Evolutionary conservation across 64 coral and sea anemone genomes (phyloP).

Genomic region (Stylophora pistillata): DNA sequence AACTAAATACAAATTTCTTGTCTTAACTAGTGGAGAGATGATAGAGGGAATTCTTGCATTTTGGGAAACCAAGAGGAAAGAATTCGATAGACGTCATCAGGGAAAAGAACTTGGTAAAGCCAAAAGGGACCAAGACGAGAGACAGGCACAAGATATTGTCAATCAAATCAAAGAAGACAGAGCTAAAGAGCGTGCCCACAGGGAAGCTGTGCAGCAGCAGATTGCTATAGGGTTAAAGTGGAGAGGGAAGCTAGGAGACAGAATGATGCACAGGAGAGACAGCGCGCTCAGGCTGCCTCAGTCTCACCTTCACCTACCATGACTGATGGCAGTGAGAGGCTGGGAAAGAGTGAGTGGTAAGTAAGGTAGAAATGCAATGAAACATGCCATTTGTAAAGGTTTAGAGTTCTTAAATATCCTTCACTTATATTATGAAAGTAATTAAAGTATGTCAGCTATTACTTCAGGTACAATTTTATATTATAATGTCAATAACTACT

Average conservation of each 20-base stretch:
- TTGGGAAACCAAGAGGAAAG: slow-evolving; percentile 67
- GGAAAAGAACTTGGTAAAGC: slow-evolving; percentile 69
- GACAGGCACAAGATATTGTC: slow-evolving; percentile 67
- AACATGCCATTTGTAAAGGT: too few species aligned
- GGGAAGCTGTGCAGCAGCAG: slow-evolving; percentile 85
- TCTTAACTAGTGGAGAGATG: not conserved
- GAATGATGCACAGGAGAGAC: slow-evolving; percentile 79
- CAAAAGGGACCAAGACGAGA: slow-evolving; percentile 82
- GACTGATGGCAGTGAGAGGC: not conserved
- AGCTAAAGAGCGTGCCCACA: slow-evolving; percentile 88
- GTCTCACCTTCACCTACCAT: not conserved
- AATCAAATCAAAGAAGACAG: slow-evolving; percentile 82
- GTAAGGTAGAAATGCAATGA: not conserved
- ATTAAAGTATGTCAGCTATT: too few species aligned
- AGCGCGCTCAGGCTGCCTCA: slow-evolving; percentile 9
- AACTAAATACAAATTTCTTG: not conserved
- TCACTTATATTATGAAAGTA: too few species aligned
- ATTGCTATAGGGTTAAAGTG: slow-evolving; percentile 86
- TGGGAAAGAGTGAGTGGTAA: not conserved
- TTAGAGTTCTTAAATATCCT: too few species aligned
- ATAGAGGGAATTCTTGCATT: not conserved
- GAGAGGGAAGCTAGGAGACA: slow-evolving; percentile 75
- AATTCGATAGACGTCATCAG: slow-evolving; percentile 55
- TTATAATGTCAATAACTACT: too few species aligned
- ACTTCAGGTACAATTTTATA: too few species aligned